A percentile compares a stretch with the other conserved stretches of the same genome.
Conservation (phyloP, 2,797 vertebrate species). For the Tachyglossus aculeatus region DNA sequence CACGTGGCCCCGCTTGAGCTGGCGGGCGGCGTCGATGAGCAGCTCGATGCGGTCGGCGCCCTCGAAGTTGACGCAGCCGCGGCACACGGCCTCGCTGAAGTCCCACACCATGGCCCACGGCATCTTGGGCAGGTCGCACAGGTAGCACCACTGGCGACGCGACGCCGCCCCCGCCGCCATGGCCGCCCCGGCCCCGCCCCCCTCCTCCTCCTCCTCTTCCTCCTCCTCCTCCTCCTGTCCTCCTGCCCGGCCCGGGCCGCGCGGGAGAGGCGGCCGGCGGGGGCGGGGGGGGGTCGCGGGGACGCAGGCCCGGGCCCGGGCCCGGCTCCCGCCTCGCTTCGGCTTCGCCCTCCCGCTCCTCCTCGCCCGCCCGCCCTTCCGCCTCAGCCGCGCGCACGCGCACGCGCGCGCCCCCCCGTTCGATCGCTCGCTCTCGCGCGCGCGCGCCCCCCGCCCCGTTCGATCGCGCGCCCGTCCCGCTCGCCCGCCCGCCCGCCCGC, state of each 20-base stretch:
- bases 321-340: neutral
- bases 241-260: slow-evolving; percentile 1
- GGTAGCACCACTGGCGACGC: slow-evolving; percentile 90
- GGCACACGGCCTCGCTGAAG: slow-evolving; percentile 90
- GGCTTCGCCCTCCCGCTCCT: neutral
- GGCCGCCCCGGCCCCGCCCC: slow-evolving; percentile 16
- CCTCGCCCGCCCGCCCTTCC: slow-evolving; percentile 19
- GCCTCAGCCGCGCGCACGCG: slow-evolving; percentile 38
- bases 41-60: slow-evolving; percentile 89
- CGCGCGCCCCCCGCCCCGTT: slow-evolving; percentile 60
- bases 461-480: slow-evolving; percentile 39
- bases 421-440: slow-evolving; percentile 19
- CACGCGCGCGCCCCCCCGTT: neutral
- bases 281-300: slow-evolving; percentile 38
- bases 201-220: neutral
- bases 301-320: neutral
- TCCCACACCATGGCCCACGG: slow-evolving; percentile 94
- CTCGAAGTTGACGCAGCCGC: slow-evolving; percentile 92
- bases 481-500: slow-evolving; percentile 64
- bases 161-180: slow-evolving; percentile 70
- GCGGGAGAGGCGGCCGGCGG: slow-evolving; percentile 48
- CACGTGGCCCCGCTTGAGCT: slow-evolving; percentile 84
- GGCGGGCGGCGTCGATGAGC: slow-evolving; percentile 85
- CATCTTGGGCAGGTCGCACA: slow-evolving; percentile 91
- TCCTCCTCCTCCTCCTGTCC: slow-evolving; percentile 3